A percentile compares a stretch with the other conserved stretches of the same genome.
These are phyloP conservation scores for Neoniphon sammara DNA, from an alignment of 2,797 vertebrate species.

Conservation along the genomic window DNA sequence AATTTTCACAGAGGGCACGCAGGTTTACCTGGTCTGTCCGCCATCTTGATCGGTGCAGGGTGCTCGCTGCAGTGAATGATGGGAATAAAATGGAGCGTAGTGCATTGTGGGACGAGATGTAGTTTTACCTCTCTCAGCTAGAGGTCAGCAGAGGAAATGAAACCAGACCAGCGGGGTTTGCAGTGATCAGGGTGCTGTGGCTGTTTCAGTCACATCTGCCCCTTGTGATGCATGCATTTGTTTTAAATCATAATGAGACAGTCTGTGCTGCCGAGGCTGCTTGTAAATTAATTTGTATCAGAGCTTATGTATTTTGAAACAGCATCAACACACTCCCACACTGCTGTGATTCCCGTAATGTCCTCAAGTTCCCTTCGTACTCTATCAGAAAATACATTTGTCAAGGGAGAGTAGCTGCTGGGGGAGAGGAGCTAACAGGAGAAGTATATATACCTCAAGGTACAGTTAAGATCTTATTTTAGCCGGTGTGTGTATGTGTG, in stretches of 20 bases:
- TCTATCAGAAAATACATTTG: conserved; percentile 13
- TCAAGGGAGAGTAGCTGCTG: conserved; percentile 34
- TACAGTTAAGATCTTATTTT: conserved; percentile 31
- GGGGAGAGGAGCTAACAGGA: conserved; percentile 38
- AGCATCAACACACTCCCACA: neutral
- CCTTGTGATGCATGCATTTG: neutral
- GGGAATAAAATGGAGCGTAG: conserved; percentile 63
- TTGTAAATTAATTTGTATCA: neutral
- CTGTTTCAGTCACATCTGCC: neutral
- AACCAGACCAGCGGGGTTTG: neutral
- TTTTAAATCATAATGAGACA: neutral
- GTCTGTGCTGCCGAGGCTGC: neutral
- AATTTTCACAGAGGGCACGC: conserved; percentile 42
- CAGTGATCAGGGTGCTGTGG: neutral
- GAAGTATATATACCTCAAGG: conserved; percentile 32
- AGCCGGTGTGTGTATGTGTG: conserved; percentile 22
- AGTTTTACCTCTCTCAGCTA: neutral
- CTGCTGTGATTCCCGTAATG: neutral
- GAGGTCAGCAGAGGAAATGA: conserved; percentile 48
- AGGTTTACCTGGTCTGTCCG: conserved; percentile 82
- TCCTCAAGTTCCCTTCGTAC: conserved; percentile 12
- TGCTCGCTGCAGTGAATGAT: conserved; percentile 55
- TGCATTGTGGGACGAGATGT: conserved; percentile 73
- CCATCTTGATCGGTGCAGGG: conserved; percentile 81
- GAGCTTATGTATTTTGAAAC: conserved; percentile 10